Evolutionary conservation across 2,113 vertebrate genomes (phyloP), one percentile per base, ranked within the genome.

Genomic region (Mesoclemmys tuberculata): DNA sequence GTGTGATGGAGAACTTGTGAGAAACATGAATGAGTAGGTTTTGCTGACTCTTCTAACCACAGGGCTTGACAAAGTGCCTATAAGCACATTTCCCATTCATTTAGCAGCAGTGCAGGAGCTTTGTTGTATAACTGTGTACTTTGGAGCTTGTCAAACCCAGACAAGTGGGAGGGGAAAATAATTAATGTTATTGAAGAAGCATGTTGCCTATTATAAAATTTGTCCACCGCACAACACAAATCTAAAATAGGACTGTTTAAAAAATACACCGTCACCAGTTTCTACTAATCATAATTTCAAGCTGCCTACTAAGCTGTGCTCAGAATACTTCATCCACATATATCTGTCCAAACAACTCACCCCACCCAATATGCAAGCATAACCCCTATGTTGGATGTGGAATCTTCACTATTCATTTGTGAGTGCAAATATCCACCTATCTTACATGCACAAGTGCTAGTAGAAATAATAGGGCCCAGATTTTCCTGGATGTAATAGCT

Each of bases 1-100:
- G 31, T 13, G 29, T 44, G 84, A 78, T 80, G 55, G 84, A 88
- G 90, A n/a, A 93, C 68, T 89, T 89, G 79, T 56, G 91, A 94
- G 93, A 92, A 97, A 95, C 93, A 90, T 95, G 95, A 98, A 92
- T 95, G 96, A 96, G 88, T 85, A 83, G 84, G 52, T 85, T 98
- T 97, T 96, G 96, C 95, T 97, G 97, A 97, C 95, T 92, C 80
- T 89, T 89, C 89, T 80, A 94, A 92, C 86, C 85, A 71, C 13
- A 81, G 10, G 8, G 61, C 48, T 92, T 93, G 84, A 96, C 84
- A 94, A 95, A 98, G 83, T 85, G 93, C 90, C 87, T 94, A 51
- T 87, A 94, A 96, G 95, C 92, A 96, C 89, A 94, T 95, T 98
- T 95, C 87, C 90, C 92, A 95, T 95, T 77, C 71, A 80, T 51